Conservation (phyloP, 2,797 vertebrate species). For the Arctocebus calabarensis region DNA sequence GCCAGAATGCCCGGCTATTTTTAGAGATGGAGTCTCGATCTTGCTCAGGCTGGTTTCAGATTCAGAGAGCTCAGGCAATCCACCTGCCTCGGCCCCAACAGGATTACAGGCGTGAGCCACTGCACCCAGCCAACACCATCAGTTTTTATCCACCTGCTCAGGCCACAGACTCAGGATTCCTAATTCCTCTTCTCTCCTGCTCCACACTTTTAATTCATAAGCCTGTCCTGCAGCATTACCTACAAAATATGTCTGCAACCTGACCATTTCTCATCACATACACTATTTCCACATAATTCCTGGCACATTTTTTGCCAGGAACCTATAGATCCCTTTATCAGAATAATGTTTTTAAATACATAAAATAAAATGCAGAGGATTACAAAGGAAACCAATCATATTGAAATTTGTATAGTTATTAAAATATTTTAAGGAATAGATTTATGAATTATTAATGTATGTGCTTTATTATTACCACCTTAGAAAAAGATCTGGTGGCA, state of each 20-base stretch:
- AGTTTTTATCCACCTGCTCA: background rate
- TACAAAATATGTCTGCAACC: background rate
- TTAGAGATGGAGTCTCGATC: too few relatives aligned
- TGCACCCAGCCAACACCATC: background rate
- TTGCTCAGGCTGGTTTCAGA: too few relatives aligned
- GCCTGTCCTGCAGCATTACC: background rate
- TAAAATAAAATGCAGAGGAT: background rate
- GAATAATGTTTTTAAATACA: background rate
- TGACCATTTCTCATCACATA: background rate
- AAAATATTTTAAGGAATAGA: conserved; percentile 1
- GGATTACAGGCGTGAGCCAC: too few relatives aligned
- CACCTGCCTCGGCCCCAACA: too few relatives aligned
- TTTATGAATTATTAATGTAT: background rate
- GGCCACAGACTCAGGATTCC: background rate
- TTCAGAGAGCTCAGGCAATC: too few relatives aligned
- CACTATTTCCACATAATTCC: background rate
- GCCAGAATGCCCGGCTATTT: too few relatives aligned
- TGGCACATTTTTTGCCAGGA: background rate
- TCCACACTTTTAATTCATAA: background rate
- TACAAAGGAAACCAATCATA: background rate
- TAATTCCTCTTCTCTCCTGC: background rate
- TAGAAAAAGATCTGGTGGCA: background rate
- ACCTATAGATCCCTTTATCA: background rate
- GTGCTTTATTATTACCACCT: background rate
- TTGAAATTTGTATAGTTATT: background rate